Percentiles rank a stretch among this genome's conserved stretches.
Evolutionary conservation across 1,140 invertebrate genomes (phyloP).

Genomic region (Brevipalpus yothersi): DNA sequence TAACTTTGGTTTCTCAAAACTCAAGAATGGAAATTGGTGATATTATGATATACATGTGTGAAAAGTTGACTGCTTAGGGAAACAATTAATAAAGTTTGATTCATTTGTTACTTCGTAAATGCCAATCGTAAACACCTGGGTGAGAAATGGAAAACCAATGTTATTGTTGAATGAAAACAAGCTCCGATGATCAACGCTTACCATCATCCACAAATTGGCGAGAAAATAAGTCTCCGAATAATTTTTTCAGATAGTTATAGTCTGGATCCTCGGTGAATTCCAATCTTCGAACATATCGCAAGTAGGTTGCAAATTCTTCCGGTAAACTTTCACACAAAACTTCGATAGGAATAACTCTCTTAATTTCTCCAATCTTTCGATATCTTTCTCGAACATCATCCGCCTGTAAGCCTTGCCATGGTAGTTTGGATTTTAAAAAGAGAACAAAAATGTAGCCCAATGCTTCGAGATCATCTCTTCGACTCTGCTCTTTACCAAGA

Average conservation of each 20-base stretch:
- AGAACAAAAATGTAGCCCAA: slow-evolving; percentile 99
- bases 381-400: slow-evolving; percentile 97
- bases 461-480: slow-evolving; percentile 94
- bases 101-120: too few species aligned
- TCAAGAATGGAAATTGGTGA: too few species aligned
- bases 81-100: too few species aligned
- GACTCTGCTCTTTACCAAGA: slow-evolving; percentile 64
- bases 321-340: slow-evolving; percentile 91
- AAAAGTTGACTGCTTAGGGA: too few species aligned
- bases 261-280: slow-evolving; percentile 35
- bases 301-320: slow-evolving; percentile 60
- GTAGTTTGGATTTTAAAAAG: slow-evolving; percentile 89
- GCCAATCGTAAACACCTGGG: too few species aligned
- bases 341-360: slow-evolving; percentile 89
- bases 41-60: too few species aligned
- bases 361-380: slow-evolving; percentile 98
- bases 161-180: too few species aligned
- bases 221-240: slow-evolving; percentile 25
- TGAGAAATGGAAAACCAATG: too few species aligned
- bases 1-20: too few species aligned
- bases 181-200: background rate
- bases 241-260: slow-evolving; percentile 28
- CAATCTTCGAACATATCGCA: slow-evolving; percentile 33
- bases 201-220: slow-evolving; percentile 24
- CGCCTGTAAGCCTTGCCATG: slow-evolving; percentile 98